Percentiles rank a stretch among this genome's conserved stretches.
Conservation (phyloP, 2,797 vertebrate species). For the Cyprinella venusta region DNA sequence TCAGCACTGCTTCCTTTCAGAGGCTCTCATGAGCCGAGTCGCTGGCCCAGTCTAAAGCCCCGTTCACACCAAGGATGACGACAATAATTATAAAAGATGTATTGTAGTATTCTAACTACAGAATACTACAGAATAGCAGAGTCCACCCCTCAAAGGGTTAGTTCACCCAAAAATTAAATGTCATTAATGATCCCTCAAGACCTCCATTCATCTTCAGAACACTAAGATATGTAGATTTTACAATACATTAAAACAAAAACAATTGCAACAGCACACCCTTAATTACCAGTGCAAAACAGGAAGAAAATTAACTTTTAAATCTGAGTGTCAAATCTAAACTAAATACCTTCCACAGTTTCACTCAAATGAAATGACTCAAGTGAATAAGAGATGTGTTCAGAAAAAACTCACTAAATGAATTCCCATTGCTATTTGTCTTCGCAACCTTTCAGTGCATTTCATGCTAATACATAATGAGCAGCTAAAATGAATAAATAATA, state of each 20-base stretch:
- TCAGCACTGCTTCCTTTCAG: slow-evolving; percentile 47
- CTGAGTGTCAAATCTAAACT: slow-evolving; percentile 36
- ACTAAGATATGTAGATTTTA: no score
- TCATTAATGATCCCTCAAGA: no score
- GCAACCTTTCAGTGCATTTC: neutral
- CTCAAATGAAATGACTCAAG: neutral
- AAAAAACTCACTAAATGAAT: neutral
- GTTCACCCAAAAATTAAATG: no score
- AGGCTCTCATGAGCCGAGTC: slow-evolving; percentile 51
- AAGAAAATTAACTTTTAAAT: slow-evolving; percentile 24
- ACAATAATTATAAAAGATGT: neutral
- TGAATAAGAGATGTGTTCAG: neutral
- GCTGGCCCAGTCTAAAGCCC: neutral
- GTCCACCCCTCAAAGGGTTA: no score
- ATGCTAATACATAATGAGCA: neutral
- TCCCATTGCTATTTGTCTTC: neutral
- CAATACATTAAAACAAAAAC: neutral
- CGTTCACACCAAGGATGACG: neutral
- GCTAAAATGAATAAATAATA: slow-evolving; percentile 6
- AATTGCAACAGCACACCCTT: slow-evolving; percentile 9
- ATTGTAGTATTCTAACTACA: no score
- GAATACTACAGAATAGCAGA: no score
- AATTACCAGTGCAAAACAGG: slow-evolving; percentile 36
- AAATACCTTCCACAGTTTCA: slow-evolving; percentile 35
- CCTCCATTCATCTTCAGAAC: no score